Evolutionary conservation across 2,797 vertebrate species (phyloP).

Genomic region (Orientallactaga sibirica): DNA sequence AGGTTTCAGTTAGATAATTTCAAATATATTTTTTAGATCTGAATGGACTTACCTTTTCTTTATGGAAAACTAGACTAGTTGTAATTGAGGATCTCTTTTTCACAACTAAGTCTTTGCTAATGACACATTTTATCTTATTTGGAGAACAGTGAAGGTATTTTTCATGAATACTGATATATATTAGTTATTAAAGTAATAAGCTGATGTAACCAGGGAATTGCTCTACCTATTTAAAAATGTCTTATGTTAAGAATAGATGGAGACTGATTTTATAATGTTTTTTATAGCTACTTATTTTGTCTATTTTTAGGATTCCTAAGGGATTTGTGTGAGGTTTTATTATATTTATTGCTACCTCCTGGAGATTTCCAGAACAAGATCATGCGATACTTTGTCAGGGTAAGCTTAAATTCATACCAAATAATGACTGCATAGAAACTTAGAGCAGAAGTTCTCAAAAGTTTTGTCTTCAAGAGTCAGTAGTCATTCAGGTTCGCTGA

Average conservation of each 20-base stretch:
- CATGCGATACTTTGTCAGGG: constrained; percentile 99
- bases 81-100: constrained; percentile 30
- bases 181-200: constrained; percentile 58
- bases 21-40: constrained; percentile 44
- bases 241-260: constrained; percentile 6
- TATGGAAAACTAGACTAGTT: constrained; percentile 14
- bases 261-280: constrained; percentile 68
- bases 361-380: constrained; percentile 99
- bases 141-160: constrained; percentile 5
- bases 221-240: background rate
- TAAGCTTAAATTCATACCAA: constrained; percentile 84
- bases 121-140: background rate
- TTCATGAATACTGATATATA: constrained; percentile 18
- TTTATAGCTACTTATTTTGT: constrained; percentile 60
- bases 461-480: background rate
- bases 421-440: constrained; percentile 51
- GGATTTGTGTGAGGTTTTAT: constrained; percentile 98
- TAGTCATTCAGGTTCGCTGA: background rate
- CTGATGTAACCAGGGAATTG: background rate
- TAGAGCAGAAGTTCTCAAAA: constrained; percentile 36
- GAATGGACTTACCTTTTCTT: background rate
- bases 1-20: constrained; percentile 51
- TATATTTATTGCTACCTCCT: constrained; percentile 99
- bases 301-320: constrained; percentile 94
- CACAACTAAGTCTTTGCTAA: background rate